Conservation (phyloP, 1,140 invertebrate genomes). For the Achroia grisella region DNA sequence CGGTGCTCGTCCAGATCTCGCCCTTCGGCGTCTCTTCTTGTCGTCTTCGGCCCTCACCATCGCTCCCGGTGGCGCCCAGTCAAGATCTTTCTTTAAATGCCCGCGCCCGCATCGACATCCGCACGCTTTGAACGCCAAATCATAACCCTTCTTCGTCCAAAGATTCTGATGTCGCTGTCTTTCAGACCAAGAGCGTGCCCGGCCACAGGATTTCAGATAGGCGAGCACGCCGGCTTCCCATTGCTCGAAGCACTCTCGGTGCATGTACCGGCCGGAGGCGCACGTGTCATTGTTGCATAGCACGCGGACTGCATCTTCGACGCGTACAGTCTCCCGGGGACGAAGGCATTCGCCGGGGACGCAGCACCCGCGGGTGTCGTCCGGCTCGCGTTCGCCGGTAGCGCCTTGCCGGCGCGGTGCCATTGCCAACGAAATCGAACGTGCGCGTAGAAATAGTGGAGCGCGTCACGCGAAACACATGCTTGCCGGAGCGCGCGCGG, state of each 20-base stretch:
- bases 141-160: conserved; percentile 98
- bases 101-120: conserved; percentile 91
- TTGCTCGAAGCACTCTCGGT: conserved; percentile 93
- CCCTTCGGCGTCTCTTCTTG: conserved; percentile 76
- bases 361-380: conserved; percentile 79
- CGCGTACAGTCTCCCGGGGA: conserved; percentile 79
- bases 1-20: conserved; percentile 80
- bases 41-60: conserved; percentile 80
- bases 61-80: conserved; percentile 85
- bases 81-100: conserved; percentile 94
- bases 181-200: conserved; percentile 95
- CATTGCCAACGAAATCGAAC: conserved; percentile 68
- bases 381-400: conserved; percentile 67
- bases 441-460: conserved; percentile 40
- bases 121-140: conserved; percentile 93
- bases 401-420: conserved; percentile 67
- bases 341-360: conserved; percentile 87
- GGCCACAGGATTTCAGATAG: conserved; percentile 90
- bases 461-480: conserved; percentile 63
- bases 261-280: conserved; percentile 91
- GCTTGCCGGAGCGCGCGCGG: conserved; percentile 67
- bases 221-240: conserved; percentile 93
- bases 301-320: conserved; percentile 87
- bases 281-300: conserved; percentile 96
- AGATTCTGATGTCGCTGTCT: conserved; percentile 94